Evolutionary conservation across 2,888 invertebrate genomes (phyloP).

Genomic region (Cacoxenus indagator): DNA sequence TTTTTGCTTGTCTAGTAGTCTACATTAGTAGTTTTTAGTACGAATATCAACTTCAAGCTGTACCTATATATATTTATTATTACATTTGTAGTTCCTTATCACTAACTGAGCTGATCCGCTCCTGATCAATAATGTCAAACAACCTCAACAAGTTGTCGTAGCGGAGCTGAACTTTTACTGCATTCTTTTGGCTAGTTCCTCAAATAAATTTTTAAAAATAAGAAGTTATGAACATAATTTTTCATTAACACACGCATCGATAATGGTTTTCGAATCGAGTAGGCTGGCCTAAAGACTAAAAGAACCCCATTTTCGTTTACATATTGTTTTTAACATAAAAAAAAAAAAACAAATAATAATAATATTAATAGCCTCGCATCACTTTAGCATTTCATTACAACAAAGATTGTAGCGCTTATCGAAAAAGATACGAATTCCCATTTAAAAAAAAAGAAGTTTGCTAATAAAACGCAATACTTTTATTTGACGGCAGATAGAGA

Average conservation of each 20-base stretch:
- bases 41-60: no score
- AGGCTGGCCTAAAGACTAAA: neutral
- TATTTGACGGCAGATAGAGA: slow-evolving; percentile 7
- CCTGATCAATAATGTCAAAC: slow-evolving; percentile 31
- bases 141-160: slow-evolving; percentile 32
- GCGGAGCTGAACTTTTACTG: neutral
- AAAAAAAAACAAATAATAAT: neutral
- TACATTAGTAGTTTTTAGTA: no score
- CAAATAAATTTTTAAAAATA: slow-evolving; percentile 51
- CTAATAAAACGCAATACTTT: slow-evolving; percentile 9
- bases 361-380: neutral
- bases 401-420: neutral
- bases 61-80: no score
- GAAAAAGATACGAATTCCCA: neutral
- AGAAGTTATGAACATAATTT: slow-evolving; percentile 65
- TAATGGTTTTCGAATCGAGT: slow-evolving; percentile 21
- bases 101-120: neutral
- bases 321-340: neutral
- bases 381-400: neutral
- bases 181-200: slow-evolving; percentile 2
- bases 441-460: neutral
- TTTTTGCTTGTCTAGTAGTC: no score
- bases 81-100: neutral
- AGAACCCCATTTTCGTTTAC: neutral
- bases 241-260: slow-evolving; percentile 54